Evolutionary conservation across 2,113 vertebrate genomes (phyloP), one percentile per base, ranked within the genome.

Genomic region (Sturnus vulgaris): DNA sequence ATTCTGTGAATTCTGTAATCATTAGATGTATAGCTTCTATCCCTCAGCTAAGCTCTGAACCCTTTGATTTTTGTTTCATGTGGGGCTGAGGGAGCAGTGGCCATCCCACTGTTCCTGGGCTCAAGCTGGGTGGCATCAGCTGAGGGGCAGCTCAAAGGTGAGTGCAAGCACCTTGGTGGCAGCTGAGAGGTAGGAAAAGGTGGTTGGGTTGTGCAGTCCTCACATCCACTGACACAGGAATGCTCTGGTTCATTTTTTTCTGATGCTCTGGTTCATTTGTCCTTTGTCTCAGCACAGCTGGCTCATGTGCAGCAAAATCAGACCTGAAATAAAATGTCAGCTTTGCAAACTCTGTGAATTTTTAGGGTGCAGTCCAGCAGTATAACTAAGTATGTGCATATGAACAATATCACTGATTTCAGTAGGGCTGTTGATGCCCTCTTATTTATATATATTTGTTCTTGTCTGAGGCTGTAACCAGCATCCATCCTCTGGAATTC

Each of bases 71-170:
- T 50, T 50, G 49, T 8, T 27, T 50, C 49, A 15, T 5, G 0
- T 1, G 4, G 69, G 19, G 46, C 3, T n/a, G 33, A 49, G 46
- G 24, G 65, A 68, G n/a, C 24, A 28, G 25, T 11, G 66, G 25
- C 66, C 46, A 16, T 11, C 12, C 20, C 28, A 11, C 20, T 50
- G 5, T 23, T 8, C 13, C 28, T 17, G 46, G 30, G 11, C 7
- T 39, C 23, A 7, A 1, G 5, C 15, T 35, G 35, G 10, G 1
- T 42, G 30, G 4, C 1, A 1, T 3, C 0, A 3, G 18, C 2
- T 21, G 12, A 23, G 39, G 37, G 63, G 10, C 39, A 31, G 0
- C 60, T 42, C 71, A 37, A 9, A 27, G 9, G 27, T 49, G 15
- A 23, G 24, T 52, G 15, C 1, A 1, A 46, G 25, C 3, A 10